Evolutionary conservation across 2,797 vertebrate species (phyloP).

Genomic region (Sparidentex hasta): DNA sequence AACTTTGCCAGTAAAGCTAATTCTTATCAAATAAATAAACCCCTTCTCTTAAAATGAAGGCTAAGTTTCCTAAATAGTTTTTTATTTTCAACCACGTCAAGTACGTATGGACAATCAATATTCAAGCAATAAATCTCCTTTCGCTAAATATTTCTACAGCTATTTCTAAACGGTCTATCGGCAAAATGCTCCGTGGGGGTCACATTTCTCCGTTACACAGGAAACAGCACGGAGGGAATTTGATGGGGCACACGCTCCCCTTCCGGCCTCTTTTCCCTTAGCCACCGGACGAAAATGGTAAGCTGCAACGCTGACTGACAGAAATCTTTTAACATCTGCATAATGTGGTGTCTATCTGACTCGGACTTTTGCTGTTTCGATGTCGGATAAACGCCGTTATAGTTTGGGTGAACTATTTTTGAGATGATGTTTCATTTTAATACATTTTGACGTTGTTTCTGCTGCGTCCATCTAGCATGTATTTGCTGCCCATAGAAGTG

Average conservation of each 20-base stretch:
- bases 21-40: too few species aligned
- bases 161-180: neutral
- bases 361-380: rapidly evolving
- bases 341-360: neutral
- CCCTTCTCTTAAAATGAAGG: neutral
- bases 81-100: neutral
- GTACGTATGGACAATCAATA: neutral
- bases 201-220: slow-evolving; percentile 72
- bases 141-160: neutral
- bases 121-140: neutral
- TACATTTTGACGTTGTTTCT: neutral
- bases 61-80: neutral
- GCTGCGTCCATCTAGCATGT: neutral
- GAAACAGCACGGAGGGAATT: slow-evolving; percentile 70
- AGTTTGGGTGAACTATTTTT: slow-evolving; percentile 50
- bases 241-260: slow-evolving; percentile 66
- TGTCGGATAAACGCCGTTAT: neutral
- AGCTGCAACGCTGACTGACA: slow-evolving; percentile 31
- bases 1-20: neutral
- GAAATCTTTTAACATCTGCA: slow-evolving; percentile 85
- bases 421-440: slow-evolving; percentile 13
- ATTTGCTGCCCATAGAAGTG: slow-evolving; percentile 21
- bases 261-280: slow-evolving; percentile 87
- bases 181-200: slow-evolving; percentile 10
- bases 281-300: slow-evolving; percentile 88